Evolutionary conservation across 2,797 vertebrate species (phyloP).

Genomic region (Mormyrops boulengeri): DNA sequence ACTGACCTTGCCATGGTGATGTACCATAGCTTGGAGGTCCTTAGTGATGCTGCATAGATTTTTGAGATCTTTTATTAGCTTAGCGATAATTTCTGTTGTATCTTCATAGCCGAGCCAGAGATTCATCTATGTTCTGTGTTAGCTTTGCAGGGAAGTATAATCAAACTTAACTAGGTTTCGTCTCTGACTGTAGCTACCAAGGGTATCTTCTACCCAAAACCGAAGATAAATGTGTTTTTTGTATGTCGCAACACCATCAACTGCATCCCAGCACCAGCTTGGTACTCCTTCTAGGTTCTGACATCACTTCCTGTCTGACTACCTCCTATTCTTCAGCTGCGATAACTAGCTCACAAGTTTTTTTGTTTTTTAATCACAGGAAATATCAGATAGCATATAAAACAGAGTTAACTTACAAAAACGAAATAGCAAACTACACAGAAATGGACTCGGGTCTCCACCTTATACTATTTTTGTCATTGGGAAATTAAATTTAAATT

Average conservation of each 20-base stretch:
- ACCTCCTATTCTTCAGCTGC: neutral
- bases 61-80: neutral
- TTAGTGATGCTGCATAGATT: neutral
- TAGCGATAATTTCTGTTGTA: neutral
- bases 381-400: neutral
- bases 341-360: neutral
- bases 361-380: neutral
- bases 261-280: neutral
- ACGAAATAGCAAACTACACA: neutral
- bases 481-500: neutral
- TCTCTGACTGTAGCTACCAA: slow-evolving; percentile 90
- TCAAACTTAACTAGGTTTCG: neutral
- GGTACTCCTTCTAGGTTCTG: neutral
- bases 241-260: neutral
- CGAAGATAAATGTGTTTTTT: neutral
- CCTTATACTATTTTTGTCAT: neutral
- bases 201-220: neutral
- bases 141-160: neutral
- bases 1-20: slow-evolving; percentile 94
- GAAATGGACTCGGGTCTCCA: neutral
- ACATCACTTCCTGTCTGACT: neutral
- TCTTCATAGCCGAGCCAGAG: neutral
- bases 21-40: neutral
- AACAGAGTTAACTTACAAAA: neutral
- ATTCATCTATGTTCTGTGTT: neutral